Conservation (phyloP, 2,888 invertebrate species). For the Autographa pulchrina region DNA sequence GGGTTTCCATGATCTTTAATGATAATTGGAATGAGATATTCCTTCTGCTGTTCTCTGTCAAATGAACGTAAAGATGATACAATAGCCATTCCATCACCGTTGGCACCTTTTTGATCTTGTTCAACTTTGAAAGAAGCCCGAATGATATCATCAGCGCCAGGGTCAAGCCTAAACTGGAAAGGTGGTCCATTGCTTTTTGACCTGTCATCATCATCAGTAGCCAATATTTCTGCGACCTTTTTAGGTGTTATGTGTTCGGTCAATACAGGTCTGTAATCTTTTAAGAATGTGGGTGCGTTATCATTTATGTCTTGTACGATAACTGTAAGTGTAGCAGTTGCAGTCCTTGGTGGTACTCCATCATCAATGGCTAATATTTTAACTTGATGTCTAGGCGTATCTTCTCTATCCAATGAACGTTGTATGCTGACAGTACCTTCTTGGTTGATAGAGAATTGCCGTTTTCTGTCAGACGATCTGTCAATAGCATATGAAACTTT, state of each 20-base stretch:
- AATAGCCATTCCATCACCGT: slow-evolving; percentile 99
- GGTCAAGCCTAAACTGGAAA: slow-evolving; percentile 98
- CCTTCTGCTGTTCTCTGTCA: slow-evolving; percentile 98
- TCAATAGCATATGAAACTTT: slow-evolving; percentile 98
- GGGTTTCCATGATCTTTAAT: slow-evolving; percentile 99
- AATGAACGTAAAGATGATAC: slow-evolving; percentile 98
- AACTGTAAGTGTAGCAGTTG: slow-evolving; percentile 97
- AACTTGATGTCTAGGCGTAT: slow-evolving; percentile 98
- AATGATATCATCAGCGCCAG: slow-evolving; percentile 97
- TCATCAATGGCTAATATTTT: slow-evolving; percentile 98
- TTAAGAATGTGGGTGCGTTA: slow-evolving; percentile 97
- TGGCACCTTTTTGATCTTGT: slow-evolving; percentile 99
- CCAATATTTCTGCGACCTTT: slow-evolving; percentile 97
- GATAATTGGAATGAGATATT: slow-evolving; percentile 98
- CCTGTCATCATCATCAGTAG: slow-evolving; percentile 97
- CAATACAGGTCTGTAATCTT: slow-evolving; percentile 97
- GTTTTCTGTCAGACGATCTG: slow-evolving; percentile 96
- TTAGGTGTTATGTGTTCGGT: slow-evolving; percentile 97
- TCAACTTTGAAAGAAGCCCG: slow-evolving; percentile 98
- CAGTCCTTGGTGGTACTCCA: slow-evolving; percentile 97
- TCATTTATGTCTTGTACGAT: slow-evolving; percentile 98
- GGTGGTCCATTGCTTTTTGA: slow-evolving; percentile 98
- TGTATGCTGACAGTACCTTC: slow-evolving; percentile 98
- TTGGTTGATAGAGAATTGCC: slow-evolving; percentile 98
- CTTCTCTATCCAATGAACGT: slow-evolving; percentile 97